A percentile compares a stretch with the other conserved stretches of the same genome.
Evolutionary conservation across 2,797 vertebrate genomes (phyloP).

Genomic region (Emys orbicularis): DNA sequence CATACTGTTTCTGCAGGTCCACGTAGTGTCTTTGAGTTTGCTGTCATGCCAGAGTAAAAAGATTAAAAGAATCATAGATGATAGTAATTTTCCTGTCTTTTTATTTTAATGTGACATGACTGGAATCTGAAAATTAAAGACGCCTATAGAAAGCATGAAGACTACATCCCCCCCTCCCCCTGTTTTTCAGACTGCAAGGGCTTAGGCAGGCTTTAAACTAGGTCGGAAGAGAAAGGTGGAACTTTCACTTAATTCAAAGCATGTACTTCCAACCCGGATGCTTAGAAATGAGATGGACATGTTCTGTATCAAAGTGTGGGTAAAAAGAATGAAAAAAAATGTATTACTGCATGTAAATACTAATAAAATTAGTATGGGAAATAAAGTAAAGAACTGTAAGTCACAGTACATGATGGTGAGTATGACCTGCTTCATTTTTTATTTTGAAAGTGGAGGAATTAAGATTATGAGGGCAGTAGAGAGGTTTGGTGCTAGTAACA

Average conservation of each 20-base stretch:
- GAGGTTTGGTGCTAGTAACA: background rate
- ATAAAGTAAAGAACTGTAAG: background rate
- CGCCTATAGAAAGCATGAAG: background rate
- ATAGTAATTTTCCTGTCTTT: background rate
- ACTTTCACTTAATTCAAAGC: background rate
- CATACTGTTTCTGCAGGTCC: conserved; percentile 26
- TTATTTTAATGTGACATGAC: background rate
- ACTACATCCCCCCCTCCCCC: background rate
- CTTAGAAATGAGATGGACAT: background rate
- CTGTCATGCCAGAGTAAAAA: conserved; percentile 9
- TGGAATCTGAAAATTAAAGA: background rate
- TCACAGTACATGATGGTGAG: background rate
- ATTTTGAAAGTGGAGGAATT: background rate
- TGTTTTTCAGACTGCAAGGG: background rate
- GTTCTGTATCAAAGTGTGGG: fast-evolving
- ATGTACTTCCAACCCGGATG: background rate
- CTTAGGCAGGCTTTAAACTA: background rate
- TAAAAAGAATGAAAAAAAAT: background rate
- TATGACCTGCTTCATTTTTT: background rate
- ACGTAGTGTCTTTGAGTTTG: background rate
- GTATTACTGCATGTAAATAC: background rate
- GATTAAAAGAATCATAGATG: conserved; percentile 5
- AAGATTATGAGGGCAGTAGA: background rate
- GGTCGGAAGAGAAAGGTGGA: background rate
- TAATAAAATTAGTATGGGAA: background rate